phyloP scores from a whole-genome alignment of 1,140 invertebrate species.

The Drosophila cardini region DNA sequence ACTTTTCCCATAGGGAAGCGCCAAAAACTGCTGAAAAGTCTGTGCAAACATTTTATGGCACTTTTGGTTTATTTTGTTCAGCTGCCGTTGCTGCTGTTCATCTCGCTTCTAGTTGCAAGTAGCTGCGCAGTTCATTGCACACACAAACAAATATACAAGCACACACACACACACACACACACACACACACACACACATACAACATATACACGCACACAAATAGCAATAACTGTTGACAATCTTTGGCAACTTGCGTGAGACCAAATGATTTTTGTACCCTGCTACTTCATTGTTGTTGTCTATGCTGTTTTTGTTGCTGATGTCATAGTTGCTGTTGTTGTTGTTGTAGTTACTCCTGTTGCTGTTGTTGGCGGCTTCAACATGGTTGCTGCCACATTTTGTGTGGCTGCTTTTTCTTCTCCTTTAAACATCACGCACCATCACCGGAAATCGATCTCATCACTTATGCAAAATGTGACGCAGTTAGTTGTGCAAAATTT shows the following conservation, averaged over 20 bases:
- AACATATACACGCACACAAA: conserved; percentile 33
- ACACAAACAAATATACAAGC: conserved; percentile 35
- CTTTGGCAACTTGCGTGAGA: conserved; percentile 73
- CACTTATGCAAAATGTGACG: conserved; percentile 83
- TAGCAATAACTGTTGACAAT: conserved; percentile 80
- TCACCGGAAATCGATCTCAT: conserved; percentile 81
- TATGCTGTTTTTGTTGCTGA: neutral
- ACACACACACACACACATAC: conserved; percentile 27
- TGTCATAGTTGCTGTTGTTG: neutral
- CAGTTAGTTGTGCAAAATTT: conserved; percentile 78
- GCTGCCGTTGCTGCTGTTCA: conserved; percentile 36
- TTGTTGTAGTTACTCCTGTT: neutral
- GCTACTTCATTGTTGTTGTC: neutral
- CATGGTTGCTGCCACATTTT: too few relatives aligned
- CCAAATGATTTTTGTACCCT: conserved; percentile 43
- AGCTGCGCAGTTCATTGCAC: conserved; percentile 49
- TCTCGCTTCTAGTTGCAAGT: conserved; percentile 47
- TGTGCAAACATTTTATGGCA: conserved; percentile 80
- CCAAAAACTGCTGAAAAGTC: conserved; percentile 54
- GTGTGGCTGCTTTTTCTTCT: conserved; percentile 12
- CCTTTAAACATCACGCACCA: conserved; percentile 65
- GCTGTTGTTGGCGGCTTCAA: neutral
- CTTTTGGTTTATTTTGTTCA: conserved; percentile 72
- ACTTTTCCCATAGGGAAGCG: conserved; percentile 6
- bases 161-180: conserved; percentile 30